These are phyloP conservation scores for Caenorhabditis wallacei DNA, from an alignment of 2,888 invertebrate genomes.

Conservation along the genomic window DNA sequence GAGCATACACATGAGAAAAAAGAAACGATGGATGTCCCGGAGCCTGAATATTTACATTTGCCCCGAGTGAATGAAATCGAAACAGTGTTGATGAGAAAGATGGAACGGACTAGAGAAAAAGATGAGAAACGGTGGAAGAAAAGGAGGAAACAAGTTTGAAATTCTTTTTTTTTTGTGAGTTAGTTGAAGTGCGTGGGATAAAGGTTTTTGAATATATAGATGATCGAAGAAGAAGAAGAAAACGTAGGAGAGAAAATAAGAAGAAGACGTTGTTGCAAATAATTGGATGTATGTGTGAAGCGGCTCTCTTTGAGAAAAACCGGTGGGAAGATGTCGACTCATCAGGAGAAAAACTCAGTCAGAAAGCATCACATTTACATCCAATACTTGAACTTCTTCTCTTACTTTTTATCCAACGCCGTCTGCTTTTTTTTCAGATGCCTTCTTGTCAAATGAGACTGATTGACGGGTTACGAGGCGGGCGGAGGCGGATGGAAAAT, in stretches of 20 bases:
- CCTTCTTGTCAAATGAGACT: slow-evolving; percentile 62
- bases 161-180: slow-evolving; percentile 9
- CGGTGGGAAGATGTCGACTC: slow-evolving; percentile 47
- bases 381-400: slow-evolving; percentile 54
- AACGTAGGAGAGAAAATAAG: slow-evolving; percentile 1
- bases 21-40: slow-evolving; percentile 46
- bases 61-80: slow-evolving; percentile 52
- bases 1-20: slow-evolving; percentile 51
- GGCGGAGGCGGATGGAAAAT: slow-evolving; percentile 40
- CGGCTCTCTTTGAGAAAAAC: slow-evolving; percentile 36
- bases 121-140: slow-evolving; percentile 9
- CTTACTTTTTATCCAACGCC: slow-evolving; percentile 13
- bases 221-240: slow-evolving; percentile 49
- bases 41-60: slow-evolving; percentile 58
- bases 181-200: slow-evolving; percentile 57
- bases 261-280: slow-evolving; percentile 50
- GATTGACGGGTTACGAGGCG: slow-evolving; percentile 57
- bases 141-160: slow-evolving; percentile 20
- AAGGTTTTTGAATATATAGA: slow-evolving; percentile 50
- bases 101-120: slow-evolving; percentile 15
- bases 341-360: slow-evolving; percentile 15
- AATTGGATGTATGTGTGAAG: slow-evolving; percentile 59
- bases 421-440: slow-evolving; percentile 45
- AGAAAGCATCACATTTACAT: slow-evolving; percentile 58
- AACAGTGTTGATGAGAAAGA: slow-evolving; percentile 37